Base-by-base conservation (phyloP, 2,797 vertebrate genomes). In the Anguilla megastoma region DNA sequence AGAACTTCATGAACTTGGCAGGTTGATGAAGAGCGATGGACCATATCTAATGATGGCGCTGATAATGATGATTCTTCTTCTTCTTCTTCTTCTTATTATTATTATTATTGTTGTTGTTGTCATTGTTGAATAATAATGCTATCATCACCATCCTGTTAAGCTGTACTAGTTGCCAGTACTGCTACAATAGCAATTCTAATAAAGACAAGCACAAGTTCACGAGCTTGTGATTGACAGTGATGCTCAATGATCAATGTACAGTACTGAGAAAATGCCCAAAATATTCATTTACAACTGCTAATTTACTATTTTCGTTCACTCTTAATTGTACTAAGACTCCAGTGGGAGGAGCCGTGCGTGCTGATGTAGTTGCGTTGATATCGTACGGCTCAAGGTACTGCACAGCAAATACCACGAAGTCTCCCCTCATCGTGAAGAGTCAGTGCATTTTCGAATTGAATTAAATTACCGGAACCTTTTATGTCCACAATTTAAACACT, bases 341-440 rank as follows among this genome's bases (percentile, higher is more conserved):
- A 74, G 27, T 12, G 30, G 63, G 41, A 4, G 83, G 69, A 63
- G 58, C 54, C 74, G 41, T 87, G 89, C 74, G 71, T 86, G 18
- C 21, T 87, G 86, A 89, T 84, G 86, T 85, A 30, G 74, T 7
- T 79, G 33, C 74, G 84, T 52, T 18, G 66, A 82, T 89, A 69
- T 56, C 85, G 85, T 60, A 84, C 87, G 88, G 84, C 90, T 50
- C 2, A 82, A 82, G 45, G 33, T 27, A 82, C 45, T 2, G 21
- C 12, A 10, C 24, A 82, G 2, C 18, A 6, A 41, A 48, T 45
- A 24, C 79, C 24, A 82, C 9, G 2, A 41, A 45, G 74, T 79
- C 16, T 45, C 18, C 16, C 1, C 18, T 36, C 36, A 6, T 79
- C 4, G 50, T 45, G 74, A 36, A 82, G 50, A 24, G 18, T 24